Conservation (phyloP, 2,797 vertebrate species). For the Huso huso region DNA sequence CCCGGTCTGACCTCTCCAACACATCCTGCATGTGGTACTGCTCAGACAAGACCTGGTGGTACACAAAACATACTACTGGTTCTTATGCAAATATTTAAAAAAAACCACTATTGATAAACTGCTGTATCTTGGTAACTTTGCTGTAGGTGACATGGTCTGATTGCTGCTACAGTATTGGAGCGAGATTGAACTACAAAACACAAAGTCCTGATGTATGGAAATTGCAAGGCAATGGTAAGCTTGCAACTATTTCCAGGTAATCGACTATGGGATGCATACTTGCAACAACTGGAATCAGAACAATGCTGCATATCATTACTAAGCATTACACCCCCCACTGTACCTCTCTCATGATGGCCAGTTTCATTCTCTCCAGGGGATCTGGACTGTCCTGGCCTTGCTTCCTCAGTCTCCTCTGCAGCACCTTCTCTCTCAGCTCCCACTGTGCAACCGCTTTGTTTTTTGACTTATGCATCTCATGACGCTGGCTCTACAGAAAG, state of each 20-base stretch:
- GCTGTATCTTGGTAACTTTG: background rate
- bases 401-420: slow-evolving; percentile 54
- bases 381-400: slow-evolving; percentile 40
- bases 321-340: background rate
- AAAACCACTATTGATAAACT: background rate
- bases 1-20: slow-evolving; percentile 70
- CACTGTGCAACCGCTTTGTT: slow-evolving; percentile 73
- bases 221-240: background rate
- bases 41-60: slow-evolving; percentile 76
- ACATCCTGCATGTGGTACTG: slow-evolving; percentile 76
- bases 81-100: background rate
- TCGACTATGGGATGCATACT: no score
- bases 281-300: no score
- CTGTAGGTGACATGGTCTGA: background rate
- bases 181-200: no score
- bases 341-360: slow-evolving; percentile 80
- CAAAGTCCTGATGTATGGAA: no score
- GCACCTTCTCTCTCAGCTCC: slow-evolving; percentile 75
- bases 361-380: slow-evolving; percentile 58
- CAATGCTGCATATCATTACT: background rate
- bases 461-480: slow-evolving; percentile 84
- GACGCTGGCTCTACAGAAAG: slow-evolving; percentile 60
- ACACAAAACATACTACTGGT: slow-evolving; percentile 13
- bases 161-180: no score
- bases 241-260: no score